phyloP scores from a whole-genome alignment of 1,140 invertebrate genomes.

The Triops longicaudatus region DNA sequence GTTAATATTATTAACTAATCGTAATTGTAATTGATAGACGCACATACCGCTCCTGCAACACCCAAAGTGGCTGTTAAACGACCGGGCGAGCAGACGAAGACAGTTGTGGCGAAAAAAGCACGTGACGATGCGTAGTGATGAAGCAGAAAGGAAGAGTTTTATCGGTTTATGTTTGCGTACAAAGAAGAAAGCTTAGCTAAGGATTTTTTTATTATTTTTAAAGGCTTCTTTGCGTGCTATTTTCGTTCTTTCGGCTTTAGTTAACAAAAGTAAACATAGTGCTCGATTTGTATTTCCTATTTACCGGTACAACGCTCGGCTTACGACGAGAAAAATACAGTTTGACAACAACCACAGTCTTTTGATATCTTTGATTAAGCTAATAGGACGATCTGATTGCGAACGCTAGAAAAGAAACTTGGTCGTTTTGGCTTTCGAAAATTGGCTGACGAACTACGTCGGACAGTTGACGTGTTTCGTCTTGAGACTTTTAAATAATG shows the following conservation, averaged over 20 bases:
- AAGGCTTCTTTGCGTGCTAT: background rate
- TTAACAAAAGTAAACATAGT: background rate
- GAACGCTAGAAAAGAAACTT: too few relatives aligned
- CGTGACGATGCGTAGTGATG: background rate
- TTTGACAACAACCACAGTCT: too few relatives aligned
- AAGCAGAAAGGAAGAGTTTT: background rate
- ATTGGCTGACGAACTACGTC: too few relatives aligned
- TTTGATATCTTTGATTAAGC: too few relatives aligned
- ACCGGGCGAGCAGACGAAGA: constrained; percentile 16
- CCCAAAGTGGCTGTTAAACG: constrained; percentile 23
- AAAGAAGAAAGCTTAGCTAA: background rate
- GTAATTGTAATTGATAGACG: constrained; percentile 2
- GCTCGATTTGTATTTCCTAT: background rate
- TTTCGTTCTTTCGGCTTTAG: background rate
- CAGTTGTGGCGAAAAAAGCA: constrained; percentile 8
- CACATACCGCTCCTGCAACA: constrained; percentile 24
- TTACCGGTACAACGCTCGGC: background rate
- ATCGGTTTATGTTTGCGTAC: background rate
- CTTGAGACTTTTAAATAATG: too few relatives aligned
- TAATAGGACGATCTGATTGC: too few relatives aligned
- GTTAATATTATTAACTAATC: constrained; percentile 1
- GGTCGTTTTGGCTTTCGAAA: too few relatives aligned
- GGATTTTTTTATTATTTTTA: background rate
- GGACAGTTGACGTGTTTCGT: too few relatives aligned
- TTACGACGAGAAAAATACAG: too few relatives aligned